A percentile compares a stretch with the other conserved stretches of the same genome.
Evolutionary conservation across 2,797 vertebrate species (phyloP).

Genomic region (Emydoidea blandingii): DNA sequence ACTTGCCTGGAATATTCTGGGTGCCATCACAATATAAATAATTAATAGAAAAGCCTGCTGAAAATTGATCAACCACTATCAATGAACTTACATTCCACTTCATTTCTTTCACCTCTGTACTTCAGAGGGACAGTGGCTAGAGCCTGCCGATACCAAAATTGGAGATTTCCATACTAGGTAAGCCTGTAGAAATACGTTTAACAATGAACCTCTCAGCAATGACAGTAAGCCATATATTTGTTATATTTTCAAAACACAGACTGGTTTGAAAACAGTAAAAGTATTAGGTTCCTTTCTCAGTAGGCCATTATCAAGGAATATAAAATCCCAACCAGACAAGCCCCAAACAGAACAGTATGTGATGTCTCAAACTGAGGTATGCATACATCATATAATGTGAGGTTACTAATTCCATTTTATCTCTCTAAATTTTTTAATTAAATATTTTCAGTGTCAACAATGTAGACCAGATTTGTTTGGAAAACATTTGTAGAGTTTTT

Average conservation of each 20-base stretch:
- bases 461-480: background rate
- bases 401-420: background rate
- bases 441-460: constrained; percentile 10
- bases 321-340: background rate
- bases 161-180: accelerated
- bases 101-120: background rate
- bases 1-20: background rate
- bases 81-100: background rate
- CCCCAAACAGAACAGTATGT: background rate
- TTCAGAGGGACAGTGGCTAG: background rate
- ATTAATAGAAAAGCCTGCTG: background rate
- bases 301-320: background rate
- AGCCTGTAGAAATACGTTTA: background rate
- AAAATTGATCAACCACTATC: accelerated
- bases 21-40: background rate
- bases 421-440: background rate
- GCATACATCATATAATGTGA: background rate
- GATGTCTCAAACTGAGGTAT: background rate
- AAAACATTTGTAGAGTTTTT: background rate
- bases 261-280: background rate
- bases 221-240: background rate
- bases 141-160: background rate
- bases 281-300: background rate
- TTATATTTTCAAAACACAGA: background rate
- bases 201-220: background rate